Evolutionary conservation across 1,140 invertebrate genomes (phyloP).

Genomic region (Megalopta genalis): DNA sequence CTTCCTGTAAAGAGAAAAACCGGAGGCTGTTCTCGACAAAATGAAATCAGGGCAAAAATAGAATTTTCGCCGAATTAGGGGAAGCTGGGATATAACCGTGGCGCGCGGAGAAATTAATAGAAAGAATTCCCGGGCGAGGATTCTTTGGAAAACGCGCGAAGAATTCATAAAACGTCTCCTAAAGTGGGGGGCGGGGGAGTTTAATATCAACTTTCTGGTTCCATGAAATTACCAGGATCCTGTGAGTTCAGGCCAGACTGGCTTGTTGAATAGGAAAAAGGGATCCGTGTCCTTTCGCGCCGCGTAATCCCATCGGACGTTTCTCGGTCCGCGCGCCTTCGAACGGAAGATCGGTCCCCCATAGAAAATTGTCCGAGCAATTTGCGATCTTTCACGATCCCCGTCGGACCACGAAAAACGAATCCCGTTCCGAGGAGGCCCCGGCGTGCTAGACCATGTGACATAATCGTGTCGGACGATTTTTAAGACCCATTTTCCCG

Average conservation of each 20-base stretch:
- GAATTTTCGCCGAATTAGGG: no score
- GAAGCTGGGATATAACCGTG: no score
- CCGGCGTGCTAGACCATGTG: conserved; percentile 72
- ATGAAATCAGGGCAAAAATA: no score
- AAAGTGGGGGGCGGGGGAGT: not conserved
- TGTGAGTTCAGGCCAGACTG: not conserved
- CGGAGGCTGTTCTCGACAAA: no score
- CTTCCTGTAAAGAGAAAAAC: no score
- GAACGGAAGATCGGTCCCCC: conserved; percentile 59
- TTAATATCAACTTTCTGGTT: not conserved
- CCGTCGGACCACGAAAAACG: conserved; percentile 63
- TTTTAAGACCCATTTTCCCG: conserved; percentile 36
- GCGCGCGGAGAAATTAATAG: no score
- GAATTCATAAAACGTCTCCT: not conserved
- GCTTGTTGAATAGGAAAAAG: not conserved
- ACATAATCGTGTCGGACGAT: conserved; percentile 71
- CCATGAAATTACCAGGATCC: not conserved
- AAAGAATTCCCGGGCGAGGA: no score
- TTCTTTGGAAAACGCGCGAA: not conserved
- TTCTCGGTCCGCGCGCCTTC: conserved; percentile 30
- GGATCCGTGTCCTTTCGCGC: conserved; percentile 48
- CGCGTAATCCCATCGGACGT: conserved; percentile 57
- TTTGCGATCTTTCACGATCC: conserved; percentile 74
- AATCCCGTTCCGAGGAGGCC: conserved; percentile 54
- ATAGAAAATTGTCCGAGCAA: conserved; percentile 78